Percentiles rank a stretch among this genome's conserved stretches.
phyloP scores from a whole-genome alignment of 2,113 vertebrate species.

The Hippocampus mohnikei region DNA sequence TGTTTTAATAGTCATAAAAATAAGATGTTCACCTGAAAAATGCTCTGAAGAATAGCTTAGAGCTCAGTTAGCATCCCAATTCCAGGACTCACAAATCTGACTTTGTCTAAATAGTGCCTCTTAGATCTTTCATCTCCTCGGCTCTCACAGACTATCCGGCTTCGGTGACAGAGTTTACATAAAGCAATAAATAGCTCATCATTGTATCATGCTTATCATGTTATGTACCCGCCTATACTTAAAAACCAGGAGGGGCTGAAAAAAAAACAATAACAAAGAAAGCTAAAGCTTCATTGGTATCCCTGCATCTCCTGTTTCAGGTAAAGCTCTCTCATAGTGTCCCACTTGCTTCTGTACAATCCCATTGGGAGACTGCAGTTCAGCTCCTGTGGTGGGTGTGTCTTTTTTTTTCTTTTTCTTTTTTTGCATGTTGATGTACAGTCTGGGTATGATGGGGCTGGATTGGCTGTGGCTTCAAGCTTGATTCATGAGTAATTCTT shows the following conservation, averaged over 20 bases:
- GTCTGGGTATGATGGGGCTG: conserved; percentile 16
- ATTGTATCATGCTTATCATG: conserved; percentile 61
- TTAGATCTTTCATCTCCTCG: conserved; percentile 70
- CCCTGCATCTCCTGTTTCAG: conserved; percentile 74
- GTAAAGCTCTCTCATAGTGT: conserved; percentile 59
- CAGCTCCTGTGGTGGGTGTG: conserved; percentile 20
- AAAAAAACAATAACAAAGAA: conserved; percentile 56
- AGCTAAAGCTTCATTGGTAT: conserved; percentile 68
- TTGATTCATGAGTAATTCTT: background rate
- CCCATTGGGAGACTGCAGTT: conserved; percentile 39
- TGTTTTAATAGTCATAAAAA: conserved; percentile 23
- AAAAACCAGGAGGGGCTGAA: conserved; percentile 58
- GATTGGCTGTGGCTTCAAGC: background rate
- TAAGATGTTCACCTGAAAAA: conserved; percentile 25
- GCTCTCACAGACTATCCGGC: conserved; percentile 55
- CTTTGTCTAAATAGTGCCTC: conserved; percentile 30
- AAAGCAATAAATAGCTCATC: conserved; percentile 60
- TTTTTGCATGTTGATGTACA: background rate
- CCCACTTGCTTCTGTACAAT: conserved; percentile 58
- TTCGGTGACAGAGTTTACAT: conserved; percentile 55
- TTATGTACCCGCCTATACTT: conserved; percentile 45
- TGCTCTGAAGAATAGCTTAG: conserved; percentile 21
- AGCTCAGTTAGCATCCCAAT: conserved; percentile 39
- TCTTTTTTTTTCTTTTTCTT: conserved; percentile 1
- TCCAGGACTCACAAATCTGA: conserved; percentile 46